Evolutionary conservation across 1,140 invertebrate species (phyloP).

Genomic region (Mylabris phalerata): DNA sequence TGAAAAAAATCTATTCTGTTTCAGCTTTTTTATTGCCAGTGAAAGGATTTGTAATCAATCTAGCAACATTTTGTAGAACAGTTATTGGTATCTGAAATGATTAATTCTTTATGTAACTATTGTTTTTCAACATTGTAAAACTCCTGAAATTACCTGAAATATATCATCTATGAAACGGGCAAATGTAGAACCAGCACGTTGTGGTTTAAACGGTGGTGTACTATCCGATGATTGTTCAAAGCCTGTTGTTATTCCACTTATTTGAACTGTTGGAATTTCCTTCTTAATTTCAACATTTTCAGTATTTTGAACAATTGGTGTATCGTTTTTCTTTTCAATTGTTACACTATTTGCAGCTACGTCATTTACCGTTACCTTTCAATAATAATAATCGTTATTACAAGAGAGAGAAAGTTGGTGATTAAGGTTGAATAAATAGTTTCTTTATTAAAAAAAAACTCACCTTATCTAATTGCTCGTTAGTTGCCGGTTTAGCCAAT

Average conservation of each 20-base stretch:
- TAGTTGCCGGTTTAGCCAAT: constrained; percentile 20
- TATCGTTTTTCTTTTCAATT: constrained; percentile 16
- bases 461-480: constrained; percentile 32
- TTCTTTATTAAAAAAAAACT: constrained; percentile 9
- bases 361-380: constrained; percentile 32
- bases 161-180: constrained; percentile 37
- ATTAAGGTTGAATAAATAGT: background rate
- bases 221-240: constrained; percentile 15
- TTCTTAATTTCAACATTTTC: background rate
- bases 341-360: constrained; percentile 29
- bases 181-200: constrained; percentile 32
- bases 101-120: background rate
- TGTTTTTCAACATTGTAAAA: background rate
- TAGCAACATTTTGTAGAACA: constrained; percentile 34
- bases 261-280: constrained; percentile 23
- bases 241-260: constrained; percentile 29
- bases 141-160: constrained; percentile 27
- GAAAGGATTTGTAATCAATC: constrained; percentile 36
- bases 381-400: background rate
- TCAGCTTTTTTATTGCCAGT: constrained; percentile 19
- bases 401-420: background rate
- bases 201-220: constrained; percentile 30
- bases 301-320: background rate
- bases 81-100: constrained; percentile 34
- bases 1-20: background rate